Evolutionary conservation across 2,888 invertebrate genomes (phyloP), one percentile per base, ranked within the genome.

Genomic region (Alloscopus bannaensis): DNA sequence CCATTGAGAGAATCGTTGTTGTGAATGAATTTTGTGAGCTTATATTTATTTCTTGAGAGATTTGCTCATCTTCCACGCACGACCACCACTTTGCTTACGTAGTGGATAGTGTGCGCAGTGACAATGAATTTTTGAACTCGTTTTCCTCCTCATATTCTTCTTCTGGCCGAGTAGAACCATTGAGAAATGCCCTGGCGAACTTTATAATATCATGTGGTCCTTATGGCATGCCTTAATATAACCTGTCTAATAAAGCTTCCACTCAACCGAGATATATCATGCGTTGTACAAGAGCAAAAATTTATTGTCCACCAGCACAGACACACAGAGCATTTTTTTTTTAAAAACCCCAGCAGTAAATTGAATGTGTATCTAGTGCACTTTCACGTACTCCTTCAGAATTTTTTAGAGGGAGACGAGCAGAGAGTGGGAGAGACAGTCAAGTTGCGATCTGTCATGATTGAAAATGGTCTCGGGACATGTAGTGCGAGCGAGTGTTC

Each of bases 381-480:
- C n/a, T n/a, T n/a, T n/a, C n/a, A n/a, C n/a, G n/a, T n/a, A n/a
- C n/a, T n/a, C n/a, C n/a, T n/a, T n/a, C n/a, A n/a, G n/a, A n/a
- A n/a, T n/a, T n/a, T n/a, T n/a, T n/a, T n/a, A n/a, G n/a, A n/a
- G n/a, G n/a, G n/a, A n/a, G n/a, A n/a, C n/a, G n/a, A n/a, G n/a
- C n/a, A n/a, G n/a, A n/a, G n/a, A n/a, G n/a, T n/a, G n/a, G n/a
- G 16, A 50, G 18, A 29, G 36, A 66, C 36, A 59, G 59, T 45
- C 59, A 59, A 70, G 70, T 60, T 45, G 57, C 40, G 45, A 40
- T 55, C 69, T 42, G 59, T 69, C 59, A 42, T 6, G 31, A 70
- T 45, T 47, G 50, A 71, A 18, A 62, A 71, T 71, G 60, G 45
- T 52, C 62, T 71, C 26, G 26, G 62, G 62, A 62, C 71, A 71